Conservation (phyloP, 2,888 invertebrate genomes). For the Caenorhabditis becei region DNA sequence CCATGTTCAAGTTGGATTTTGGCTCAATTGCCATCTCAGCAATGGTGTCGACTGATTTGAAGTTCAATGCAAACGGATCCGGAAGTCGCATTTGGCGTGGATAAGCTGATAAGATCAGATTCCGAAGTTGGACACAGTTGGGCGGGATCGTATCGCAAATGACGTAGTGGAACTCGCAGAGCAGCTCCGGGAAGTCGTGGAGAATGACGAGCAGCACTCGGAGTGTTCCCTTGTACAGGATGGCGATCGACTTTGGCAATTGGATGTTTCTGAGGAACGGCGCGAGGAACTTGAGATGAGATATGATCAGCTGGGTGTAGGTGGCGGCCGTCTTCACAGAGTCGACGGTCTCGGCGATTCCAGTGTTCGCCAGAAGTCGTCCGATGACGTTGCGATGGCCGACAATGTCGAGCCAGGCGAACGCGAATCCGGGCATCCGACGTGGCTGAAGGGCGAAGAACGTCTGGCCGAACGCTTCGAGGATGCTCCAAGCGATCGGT, state of each 20-base stretch:
- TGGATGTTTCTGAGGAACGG: slow-evolving; percentile 98
- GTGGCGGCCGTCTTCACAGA: slow-evolving; percentile 83
- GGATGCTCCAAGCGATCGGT: slow-evolving; percentile 93
- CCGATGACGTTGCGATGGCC: slow-evolving; percentile 87
- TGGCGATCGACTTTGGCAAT: slow-evolving; percentile 93
- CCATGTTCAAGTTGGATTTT: slow-evolving; percentile 76
- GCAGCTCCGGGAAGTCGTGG: slow-evolving; percentile 99
- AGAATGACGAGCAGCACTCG: slow-evolving; percentile 94
- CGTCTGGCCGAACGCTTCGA: slow-evolving; percentile 85
- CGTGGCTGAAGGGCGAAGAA: slow-evolving; percentile 93
- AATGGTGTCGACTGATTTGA: slow-evolving; percentile 85
- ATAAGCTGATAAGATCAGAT: slow-evolving; percentile 96
- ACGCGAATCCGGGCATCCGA: slow-evolving; percentile 96
- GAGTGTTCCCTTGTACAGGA: slow-evolving; percentile 90
- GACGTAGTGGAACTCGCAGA: slow-evolving; percentile 98
- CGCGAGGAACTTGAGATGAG: slow-evolving; percentile 95
- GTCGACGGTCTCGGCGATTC: slow-evolving; percentile 64
- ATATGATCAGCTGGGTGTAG: slow-evolving; percentile 95
- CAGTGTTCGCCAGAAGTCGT: slow-evolving; percentile 67
- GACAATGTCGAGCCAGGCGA: slow-evolving; percentile 97
- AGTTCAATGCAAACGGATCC: slow-evolving; percentile 97
- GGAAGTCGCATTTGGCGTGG: slow-evolving; percentile 98
- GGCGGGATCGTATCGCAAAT: slow-evolving; percentile 99
- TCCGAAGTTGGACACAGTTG: slow-evolving; percentile 98
- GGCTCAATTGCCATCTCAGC: slow-evolving; percentile 81